These are phyloP conservation scores for Fragum whitleyi DNA, from an alignment of 2,888 invertebrate species.

Conservation along the genomic window DNA sequence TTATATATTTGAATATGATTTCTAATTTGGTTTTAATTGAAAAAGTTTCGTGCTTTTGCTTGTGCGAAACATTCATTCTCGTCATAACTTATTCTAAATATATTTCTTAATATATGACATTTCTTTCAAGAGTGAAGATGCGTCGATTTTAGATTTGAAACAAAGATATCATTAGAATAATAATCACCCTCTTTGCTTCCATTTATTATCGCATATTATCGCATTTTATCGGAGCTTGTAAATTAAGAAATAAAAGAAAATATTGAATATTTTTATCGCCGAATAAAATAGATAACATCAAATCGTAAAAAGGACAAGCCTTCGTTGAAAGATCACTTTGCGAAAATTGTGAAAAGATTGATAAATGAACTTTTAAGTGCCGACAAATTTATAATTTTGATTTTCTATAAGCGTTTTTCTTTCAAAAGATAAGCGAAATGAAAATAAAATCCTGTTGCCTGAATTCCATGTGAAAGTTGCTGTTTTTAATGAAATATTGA, in stretches of 20 bases:
- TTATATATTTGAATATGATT: too few species aligned
- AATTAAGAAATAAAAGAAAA: slow-evolving; percentile 9
- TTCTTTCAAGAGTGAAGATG: too few species aligned
- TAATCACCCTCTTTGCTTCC: background rate
- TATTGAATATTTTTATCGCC: slow-evolving; percentile 1
- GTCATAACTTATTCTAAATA: too few species aligned
- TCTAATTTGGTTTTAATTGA: too few species aligned
- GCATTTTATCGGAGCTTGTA: slow-evolving; percentile 5
- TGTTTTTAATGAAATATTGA: too few species aligned
- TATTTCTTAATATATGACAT: too few species aligned
- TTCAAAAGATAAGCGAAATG: background rate
- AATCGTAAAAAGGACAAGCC: background rate
- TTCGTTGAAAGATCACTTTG: background rate
- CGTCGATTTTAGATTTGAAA: background rate
- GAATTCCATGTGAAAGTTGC: too few species aligned
- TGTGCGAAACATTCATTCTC: too few species aligned
- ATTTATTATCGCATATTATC: slow-evolving; percentile 18
- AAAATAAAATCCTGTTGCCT: too few species aligned
- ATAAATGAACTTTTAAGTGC: background rate
- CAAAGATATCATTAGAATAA: slow-evolving; percentile 1
- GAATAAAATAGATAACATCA: slow-evolving; percentile 20
- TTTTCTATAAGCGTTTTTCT: too few species aligned
- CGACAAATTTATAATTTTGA: background rate
- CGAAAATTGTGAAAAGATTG: background rate
- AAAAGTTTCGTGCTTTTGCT: too few species aligned